Base-by-base conservation (phyloP, 2,888 invertebrate genomes). In the Heteromurus nitidus region DNA sequence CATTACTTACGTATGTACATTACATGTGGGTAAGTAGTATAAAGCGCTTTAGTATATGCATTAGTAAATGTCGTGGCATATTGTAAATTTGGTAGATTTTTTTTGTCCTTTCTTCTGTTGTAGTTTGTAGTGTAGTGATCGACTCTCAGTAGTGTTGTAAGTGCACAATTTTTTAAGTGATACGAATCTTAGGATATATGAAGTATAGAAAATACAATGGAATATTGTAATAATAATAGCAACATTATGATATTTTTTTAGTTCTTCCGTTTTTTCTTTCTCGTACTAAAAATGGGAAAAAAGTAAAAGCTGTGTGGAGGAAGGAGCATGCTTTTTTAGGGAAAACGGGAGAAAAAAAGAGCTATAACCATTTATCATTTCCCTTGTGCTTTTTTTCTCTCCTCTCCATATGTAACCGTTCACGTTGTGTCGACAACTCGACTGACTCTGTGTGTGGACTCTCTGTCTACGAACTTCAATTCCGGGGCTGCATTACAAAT, bases 321-420 rank as follows among this genome's bases (percentile, higher is more conserved):
- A n/a, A n/a, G n/a, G n/a, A n/a, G n/a, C n/a, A n/a, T n/a, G n/a
- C n/a, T n/a, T n/a, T n/a, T n/a, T n/a, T n/a, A n/a, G n/a, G n/a
- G n/a, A n/a, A n/a, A n/a, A n/a, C 11, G 31, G n/a, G 31, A 44
- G 47, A 44, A 60, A 58, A 31, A 44, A 42, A 65, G 26, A 16
- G 58, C 55, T 53, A 77, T 77, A 77, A 70, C 64, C 47, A 77
- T 77, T 77, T 69, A 77, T 77, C 77, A 77, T 77, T 76, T 76
- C 50, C 55, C 47, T 75, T 75, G 68, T 76, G 58, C 44, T 67
- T 60, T 76, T 68, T 68, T n/a, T n/a, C n/a, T 75, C 11, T 75
- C 55, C 53, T 58, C 44, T 67, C 58, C 67, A 44, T 68, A 60
- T 76, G 58, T 60, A 47, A n/a, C 58, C 53, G 30, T 50, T 47